These are phyloP conservation scores for Crocuta crocuta DNA, from an alignment of 2,113 vertebrate species.

Conservation along the genomic window DNA sequence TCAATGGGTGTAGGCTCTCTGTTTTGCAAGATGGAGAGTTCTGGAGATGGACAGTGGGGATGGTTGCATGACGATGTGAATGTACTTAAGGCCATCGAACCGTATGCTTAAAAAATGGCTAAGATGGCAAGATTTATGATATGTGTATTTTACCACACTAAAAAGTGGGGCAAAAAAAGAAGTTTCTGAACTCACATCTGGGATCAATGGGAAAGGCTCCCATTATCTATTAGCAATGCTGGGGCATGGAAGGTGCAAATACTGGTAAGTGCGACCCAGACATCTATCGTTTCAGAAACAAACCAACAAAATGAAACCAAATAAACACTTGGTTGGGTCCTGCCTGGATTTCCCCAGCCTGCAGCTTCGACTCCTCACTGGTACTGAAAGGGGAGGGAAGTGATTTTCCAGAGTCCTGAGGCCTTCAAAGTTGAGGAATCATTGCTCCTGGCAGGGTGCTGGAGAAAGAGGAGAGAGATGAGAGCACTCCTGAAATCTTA, in stretches of 20 bases:
- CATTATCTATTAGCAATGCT: background rate
- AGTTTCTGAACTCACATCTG: background rate
- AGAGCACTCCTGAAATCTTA: background rate
- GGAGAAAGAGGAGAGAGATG: background rate
- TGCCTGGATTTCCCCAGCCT: background rate
- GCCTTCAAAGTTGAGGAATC: background rate
- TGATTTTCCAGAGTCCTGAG: background rate
- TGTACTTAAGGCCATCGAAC: background rate
- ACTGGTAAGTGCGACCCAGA: background rate
- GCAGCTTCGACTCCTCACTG: background rate
- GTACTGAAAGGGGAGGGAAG: background rate
- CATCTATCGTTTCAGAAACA: background rate
- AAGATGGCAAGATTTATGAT: background rate
- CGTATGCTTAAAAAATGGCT: background rate
- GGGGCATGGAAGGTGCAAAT: background rate
- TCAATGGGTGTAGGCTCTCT: background rate
- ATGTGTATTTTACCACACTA: background rate
- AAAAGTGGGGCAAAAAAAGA: background rate
- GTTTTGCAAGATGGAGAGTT: background rate
- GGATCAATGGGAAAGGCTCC: background rate
- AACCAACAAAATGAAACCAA: conserved; percentile 6
- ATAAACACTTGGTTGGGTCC: background rate
- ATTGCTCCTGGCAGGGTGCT: background rate
- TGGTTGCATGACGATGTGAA: background rate
- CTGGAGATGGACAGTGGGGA: background rate